Base-by-base conservation (phyloP, 2,888 invertebrate genomes). In the Conops quadrifasciatus region DNA sequence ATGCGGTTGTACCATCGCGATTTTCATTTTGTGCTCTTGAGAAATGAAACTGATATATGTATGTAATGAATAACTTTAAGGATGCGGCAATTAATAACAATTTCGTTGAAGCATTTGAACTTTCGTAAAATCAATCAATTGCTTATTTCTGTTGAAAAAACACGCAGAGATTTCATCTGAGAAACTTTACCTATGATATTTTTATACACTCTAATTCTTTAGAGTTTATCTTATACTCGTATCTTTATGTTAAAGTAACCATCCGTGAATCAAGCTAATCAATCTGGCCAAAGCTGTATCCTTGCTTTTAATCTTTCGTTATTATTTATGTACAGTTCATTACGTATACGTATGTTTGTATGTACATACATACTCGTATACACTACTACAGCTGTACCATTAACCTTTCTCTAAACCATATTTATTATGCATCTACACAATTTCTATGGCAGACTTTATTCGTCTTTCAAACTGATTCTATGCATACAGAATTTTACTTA, bases 111-210 rank as follows among this genome's bases (percentile, higher is more conserved):
- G 51, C 43, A 30, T 69, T 53, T 69, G 60, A 19, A 62, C 53
- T 69, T 49, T 68, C 28, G 45, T 47, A 49, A 65, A 65, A 65
- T 64, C 26, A 53, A 49, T 73, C 65, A 76, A 78, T 78, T 79
- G 78, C 78, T 79, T 78, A 74, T 77, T 77, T 72, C 71, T 77
- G 67, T 76, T 76, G 76, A 77, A 78, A 78, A 77, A 78, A 78
- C 77, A 78, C 78, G 77, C 78, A 78, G 77, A 77, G 77, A 78
- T 72, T 76, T 59, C 65, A 53, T 71, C 64, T 63, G 16, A 49
- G 49, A n/a, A 49, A 19, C n/a, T 66, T 72, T 21, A 68, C 43
- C 67, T 71, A n/a, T 70, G 53, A 36, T 36, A 36, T 36, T 36
- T 36, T 7, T 49, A 16, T n/a, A 19, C n/a, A 11, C 11, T 53